Conservation (phyloP, 2,113 vertebrate genomes). For the Cochlearius cochlearius region DNA sequence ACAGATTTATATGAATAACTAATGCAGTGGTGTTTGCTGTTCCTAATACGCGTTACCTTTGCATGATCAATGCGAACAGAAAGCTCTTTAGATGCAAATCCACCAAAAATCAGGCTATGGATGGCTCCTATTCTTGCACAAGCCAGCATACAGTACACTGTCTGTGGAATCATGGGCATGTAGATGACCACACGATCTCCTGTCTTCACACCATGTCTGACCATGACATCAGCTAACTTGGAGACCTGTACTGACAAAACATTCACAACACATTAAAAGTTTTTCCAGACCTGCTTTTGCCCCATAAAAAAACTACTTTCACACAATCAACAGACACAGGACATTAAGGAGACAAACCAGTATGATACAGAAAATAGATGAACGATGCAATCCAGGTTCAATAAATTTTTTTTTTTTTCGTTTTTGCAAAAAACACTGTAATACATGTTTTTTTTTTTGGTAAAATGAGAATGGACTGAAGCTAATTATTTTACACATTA, state of each 20-base stretch:
- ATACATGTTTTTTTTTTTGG: neutral
- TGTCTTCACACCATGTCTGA: slow-evolving; percentile 83
- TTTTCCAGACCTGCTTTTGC: neutral
- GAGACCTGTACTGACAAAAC: slow-evolving; percentile 82
- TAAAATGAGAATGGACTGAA: neutral
- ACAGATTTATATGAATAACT: neutral
- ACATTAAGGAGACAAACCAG: neutral
- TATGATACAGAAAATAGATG: neutral
- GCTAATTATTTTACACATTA: neutral
- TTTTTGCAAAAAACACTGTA: neutral
- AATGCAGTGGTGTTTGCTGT: neutral
- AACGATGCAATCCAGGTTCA: neutral
- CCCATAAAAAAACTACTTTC: neutral
- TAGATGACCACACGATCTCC: slow-evolving; percentile 96
- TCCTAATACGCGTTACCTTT: slow-evolving; percentile 76
- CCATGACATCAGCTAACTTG: slow-evolving; percentile 87
- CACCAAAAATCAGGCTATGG: slow-evolving; percentile 97
- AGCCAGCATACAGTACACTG: slow-evolving; percentile 92
- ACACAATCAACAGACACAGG: neutral
- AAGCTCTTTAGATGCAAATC: slow-evolving; percentile 94
- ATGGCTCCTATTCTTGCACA: slow-evolving; percentile 93
- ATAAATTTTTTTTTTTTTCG: neutral
- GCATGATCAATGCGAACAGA: slow-evolving; percentile 90
- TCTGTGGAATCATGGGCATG: slow-evolving; percentile 98
- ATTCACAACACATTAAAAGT: neutral